A percentile compares a stretch with the other conserved stretches of the same genome.
phyloP scores from a whole-genome alignment of 1,140 invertebrate genomes.

The Meteorus sp. region DNA sequence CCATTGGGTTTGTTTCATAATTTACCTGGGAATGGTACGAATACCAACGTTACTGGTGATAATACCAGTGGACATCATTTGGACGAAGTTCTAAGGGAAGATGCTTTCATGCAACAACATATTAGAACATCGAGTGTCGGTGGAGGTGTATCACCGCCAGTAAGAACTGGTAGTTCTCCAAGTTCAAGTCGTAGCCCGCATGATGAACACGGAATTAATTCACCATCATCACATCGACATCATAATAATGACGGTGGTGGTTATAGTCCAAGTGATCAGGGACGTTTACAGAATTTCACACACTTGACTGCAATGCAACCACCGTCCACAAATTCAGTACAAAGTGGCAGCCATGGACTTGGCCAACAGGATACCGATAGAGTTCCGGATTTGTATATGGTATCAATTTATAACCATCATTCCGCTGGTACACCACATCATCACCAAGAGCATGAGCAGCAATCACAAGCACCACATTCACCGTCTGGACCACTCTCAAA shows the following conservation, averaged over 20 bases:
- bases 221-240: constrained; percentile 45
- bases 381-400: constrained; percentile 47
- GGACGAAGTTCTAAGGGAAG: constrained; percentile 45
- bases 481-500: constrained; percentile 41
- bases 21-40: constrained; percentile 13
- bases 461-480: constrained; percentile 43
- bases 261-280: constrained; percentile 48
- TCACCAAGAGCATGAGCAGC: constrained; percentile 49
- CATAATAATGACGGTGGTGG: constrained; percentile 29
- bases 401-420: constrained; percentile 45
- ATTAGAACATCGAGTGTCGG: constrained; percentile 28
- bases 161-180: constrained; percentile 50
- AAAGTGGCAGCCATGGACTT: constrained; percentile 34
- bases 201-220: constrained; percentile 41
- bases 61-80: constrained; percentile 37
- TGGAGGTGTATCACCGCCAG: constrained; percentile 39
- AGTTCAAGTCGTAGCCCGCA: constrained; percentile 50
- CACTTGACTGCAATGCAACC: constrained; percentile 53
- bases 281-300: constrained; percentile 48
- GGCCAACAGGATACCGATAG: constrained; percentile 40
- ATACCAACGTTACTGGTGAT: constrained; percentile 13
- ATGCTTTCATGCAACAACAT: constrained; percentile 47
- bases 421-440: constrained; percentile 38
- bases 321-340: constrained; percentile 37
- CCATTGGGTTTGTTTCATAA: constrained; percentile 39